Conservation (phyloP, 2,113 vertebrate genomes). For the Ptilonorhynchus violaceus region DNA sequence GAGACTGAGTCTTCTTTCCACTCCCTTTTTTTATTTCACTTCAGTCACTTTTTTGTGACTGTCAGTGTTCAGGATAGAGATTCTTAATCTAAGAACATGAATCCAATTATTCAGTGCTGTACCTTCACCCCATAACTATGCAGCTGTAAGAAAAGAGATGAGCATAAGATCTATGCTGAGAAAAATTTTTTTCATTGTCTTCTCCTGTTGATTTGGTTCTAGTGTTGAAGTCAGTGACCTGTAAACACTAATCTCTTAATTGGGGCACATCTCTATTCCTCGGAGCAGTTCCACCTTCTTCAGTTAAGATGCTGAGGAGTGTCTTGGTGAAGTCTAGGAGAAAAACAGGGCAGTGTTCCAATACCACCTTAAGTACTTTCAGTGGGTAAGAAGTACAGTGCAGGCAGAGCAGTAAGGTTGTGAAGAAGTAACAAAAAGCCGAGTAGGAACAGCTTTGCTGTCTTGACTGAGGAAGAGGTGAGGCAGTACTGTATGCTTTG, state of each 20-base stretch:
- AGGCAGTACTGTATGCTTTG: not conserved
- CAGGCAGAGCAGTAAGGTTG: not conserved
- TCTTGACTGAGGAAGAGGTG: not conserved
- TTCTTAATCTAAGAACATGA: not conserved
- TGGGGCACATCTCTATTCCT: not conserved
- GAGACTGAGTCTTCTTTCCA: not conserved
- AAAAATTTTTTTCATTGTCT: not conserved
- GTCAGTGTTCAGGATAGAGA: not conserved
- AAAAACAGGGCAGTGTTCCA: not conserved
- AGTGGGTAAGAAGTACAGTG: not conserved
- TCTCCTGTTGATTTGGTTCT: not conserved
- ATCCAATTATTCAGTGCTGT: not conserved
- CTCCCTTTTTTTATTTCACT: not conserved
- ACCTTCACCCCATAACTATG: not conserved
- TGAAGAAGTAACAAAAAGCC: not conserved
- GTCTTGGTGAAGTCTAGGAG: not conserved
- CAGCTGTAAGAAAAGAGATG: not conserved
- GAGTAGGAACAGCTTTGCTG: not conserved
- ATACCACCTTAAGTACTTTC: not conserved
- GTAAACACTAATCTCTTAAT: not conserved
- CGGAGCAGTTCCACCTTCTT: not conserved
- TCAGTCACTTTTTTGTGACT: not conserved
- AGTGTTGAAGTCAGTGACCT: not conserved
- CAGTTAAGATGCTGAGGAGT: not conserved
- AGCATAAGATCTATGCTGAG: not conserved